Conservation (phyloP, 2,797 vertebrate genomes). For the Heliangelus exortis region DNA sequence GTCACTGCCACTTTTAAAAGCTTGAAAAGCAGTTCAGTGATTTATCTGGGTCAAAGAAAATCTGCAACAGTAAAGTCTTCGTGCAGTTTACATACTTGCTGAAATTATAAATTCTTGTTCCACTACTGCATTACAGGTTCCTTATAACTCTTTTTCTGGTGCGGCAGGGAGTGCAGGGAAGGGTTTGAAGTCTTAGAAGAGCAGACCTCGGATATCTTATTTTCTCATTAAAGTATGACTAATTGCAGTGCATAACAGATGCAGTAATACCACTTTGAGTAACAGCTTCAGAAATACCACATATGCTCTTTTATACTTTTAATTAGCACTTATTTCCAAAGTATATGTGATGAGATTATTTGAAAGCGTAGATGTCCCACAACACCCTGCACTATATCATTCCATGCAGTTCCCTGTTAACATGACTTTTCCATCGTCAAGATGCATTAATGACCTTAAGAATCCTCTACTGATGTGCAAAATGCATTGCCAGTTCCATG, state of each 20-base stretch:
- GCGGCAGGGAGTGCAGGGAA: accelerated
- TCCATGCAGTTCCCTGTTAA: not conserved
- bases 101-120: not conserved
- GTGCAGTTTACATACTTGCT: not conserved
- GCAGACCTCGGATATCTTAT: not conserved
- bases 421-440: accelerated
- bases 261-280: not conserved
- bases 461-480: not conserved
- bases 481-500: not conserved
- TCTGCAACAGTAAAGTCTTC: not conserved
- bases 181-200: not conserved
- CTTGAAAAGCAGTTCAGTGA: not conserved
- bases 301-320: not conserved
- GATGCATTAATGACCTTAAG: not conserved
- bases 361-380: not conserved
- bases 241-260: not conserved
- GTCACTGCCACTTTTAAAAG: not conserved
- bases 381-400: not conserved
- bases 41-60: not conserved
- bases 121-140: not conserved
- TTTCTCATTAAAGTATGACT: conserved; percentile 15
- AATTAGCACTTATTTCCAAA: conserved; percentile 15
- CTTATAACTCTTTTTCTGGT: not conserved
- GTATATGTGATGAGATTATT: not conserved
- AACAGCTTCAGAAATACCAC: conserved; percentile 1